Percentiles rank a stretch among this genome's conserved stretches.
Evolutionary conservation across 2,888 invertebrate genomes (phyloP).

Genomic region (Ypsolopha sequella): DNA sequence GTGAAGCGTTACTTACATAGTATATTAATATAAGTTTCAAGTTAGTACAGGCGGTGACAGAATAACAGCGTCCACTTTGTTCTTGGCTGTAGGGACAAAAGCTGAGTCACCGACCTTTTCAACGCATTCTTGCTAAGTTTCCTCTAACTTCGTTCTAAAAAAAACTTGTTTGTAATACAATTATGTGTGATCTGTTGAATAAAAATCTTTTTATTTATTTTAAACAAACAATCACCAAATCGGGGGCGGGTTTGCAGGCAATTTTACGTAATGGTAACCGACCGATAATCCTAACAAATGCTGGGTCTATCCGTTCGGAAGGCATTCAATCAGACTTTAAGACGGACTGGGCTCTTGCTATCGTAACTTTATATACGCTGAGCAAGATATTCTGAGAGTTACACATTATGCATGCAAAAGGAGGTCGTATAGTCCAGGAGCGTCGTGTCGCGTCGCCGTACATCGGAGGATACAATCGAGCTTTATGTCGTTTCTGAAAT

Average conservation of each 20-base stretch:
- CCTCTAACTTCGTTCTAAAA: not conserved
- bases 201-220: not conserved
- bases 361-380: constrained; percentile 51
- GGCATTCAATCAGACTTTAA: constrained; percentile 43
- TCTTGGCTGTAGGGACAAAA: too few relatives aligned
- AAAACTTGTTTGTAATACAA: not conserved
- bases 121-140: not conserved
- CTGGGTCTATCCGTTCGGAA: constrained; percentile 31
- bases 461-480: not conserved
- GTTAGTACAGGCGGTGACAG: not conserved
- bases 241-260: not conserved
- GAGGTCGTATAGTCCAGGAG: constrained; percentile 36
- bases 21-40: too few relatives aligned
- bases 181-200: too few relatives aligned
- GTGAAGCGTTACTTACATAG: too few relatives aligned
- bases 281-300: constrained; percentile 44
- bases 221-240: not conserved
- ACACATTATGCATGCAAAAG: constrained; percentile 48
- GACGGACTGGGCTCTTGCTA: constrained; percentile 24
- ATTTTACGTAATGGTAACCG: constrained; percentile 20
- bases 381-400: constrained; percentile 36
- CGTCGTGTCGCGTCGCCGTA: not conserved
- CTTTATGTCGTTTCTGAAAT: too few relatives aligned
- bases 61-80: too few relatives aligned
- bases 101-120: too few relatives aligned